Evolutionary conservation across 2,888 invertebrate genomes (phyloP), one percentile per base, ranked within the genome.

Genomic region (Metallyticus violacea): DNA sequence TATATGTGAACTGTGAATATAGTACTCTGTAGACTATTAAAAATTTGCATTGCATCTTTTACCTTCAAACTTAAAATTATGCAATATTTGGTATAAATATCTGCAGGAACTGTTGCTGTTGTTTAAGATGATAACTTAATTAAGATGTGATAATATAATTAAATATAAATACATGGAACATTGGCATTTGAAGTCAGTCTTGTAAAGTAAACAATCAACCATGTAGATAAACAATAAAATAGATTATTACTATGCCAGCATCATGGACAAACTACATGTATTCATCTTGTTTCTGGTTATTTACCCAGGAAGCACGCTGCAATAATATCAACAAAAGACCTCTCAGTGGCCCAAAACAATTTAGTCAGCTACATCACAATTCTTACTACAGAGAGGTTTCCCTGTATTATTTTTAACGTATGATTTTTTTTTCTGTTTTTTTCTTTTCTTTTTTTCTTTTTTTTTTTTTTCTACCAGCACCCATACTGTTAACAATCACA

Each of bases 121-220:
- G 83, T 85, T 87, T 87, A 88, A 85, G 85, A 88, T 86, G 85
- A 86, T 83, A 83, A 87, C 86, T 86, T 88, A 88, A 88, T 85
- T 88, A 89, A 86, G 88, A 87, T 86, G 86, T 85, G 77, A 79
- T 88, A 88, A 88, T 85, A 86, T 88, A 88, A 87, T 88, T 86
- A 87, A 88, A 87, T 87, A 88, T 87, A 88, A 88, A 89, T 89
- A 88, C 85, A 87, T 88, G 88, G 87, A 86, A 88, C 88, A 89
- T 89, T 89, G 89, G 89, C 89, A 89, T 88, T 87, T 87, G 87
- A 88, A 89, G 88, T 89, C 89, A 89, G 89, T 89, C 89, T 89
- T 89, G 85, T 88, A 88, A 88, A 88, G 88, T 88, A 88, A 88
- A 88, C 87, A 85, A 88, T 87, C 85, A 81, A 85, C 85, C 85